Evolutionary conservation across 2,888 invertebrate species (phyloP).

Genomic region (Sycophila texana): DNA sequence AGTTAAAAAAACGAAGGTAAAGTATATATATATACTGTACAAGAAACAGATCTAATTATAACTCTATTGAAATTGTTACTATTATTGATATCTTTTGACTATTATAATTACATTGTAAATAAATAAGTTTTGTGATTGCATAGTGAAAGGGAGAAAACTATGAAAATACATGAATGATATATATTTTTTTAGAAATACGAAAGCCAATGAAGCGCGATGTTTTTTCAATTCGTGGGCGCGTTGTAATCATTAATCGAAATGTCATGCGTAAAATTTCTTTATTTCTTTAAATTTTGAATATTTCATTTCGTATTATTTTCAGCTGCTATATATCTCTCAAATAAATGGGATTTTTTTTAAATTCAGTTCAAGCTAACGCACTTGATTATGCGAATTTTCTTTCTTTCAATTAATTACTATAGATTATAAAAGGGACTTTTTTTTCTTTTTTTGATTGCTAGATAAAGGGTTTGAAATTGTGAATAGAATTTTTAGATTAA

Average conservation of each 20-base stretch:
- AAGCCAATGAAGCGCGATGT: background rate
- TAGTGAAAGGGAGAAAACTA: slow-evolving; percentile 24
- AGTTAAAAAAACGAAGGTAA: slow-evolving; percentile 1
- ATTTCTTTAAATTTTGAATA: no score
- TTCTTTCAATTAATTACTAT: no score
- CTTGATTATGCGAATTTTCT: no score
- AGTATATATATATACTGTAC: background rate
- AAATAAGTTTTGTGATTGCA: slow-evolving; percentile 42
- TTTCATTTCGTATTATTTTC: no score
- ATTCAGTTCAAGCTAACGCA: no score
- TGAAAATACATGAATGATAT: slow-evolving; percentile 42
- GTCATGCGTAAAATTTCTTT: no score
- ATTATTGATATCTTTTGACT: slow-evolving; percentile 3
- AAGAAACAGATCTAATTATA: background rate
- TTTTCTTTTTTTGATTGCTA: no score
- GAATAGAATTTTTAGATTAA: no score
- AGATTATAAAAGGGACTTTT: no score
- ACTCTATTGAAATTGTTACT: slow-evolving; percentile 22
- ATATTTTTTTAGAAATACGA: slow-evolving; percentile 44
- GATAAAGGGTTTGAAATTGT: no score
- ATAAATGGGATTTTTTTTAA: no score
- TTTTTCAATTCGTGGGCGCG: background rate
- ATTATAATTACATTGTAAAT: slow-evolving; percentile 42
- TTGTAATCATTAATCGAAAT: background rate
- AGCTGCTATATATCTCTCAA: no score